phyloP scores from a whole-genome alignment of 2,888 invertebrate genomes.

The Synergus laeviventris region DNA sequence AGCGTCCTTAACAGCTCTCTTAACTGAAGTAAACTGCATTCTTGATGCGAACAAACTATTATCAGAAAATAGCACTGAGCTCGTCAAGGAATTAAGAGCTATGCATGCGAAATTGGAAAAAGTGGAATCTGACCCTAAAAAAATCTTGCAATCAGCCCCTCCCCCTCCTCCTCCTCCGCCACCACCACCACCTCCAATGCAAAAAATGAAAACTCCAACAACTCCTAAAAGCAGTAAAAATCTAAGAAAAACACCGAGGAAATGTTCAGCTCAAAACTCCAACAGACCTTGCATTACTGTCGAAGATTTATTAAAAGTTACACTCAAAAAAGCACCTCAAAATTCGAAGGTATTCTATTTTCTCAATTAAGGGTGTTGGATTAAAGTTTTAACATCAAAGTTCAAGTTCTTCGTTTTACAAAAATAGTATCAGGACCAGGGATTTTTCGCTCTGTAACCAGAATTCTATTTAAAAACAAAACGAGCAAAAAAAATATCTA shows the following conservation, averaged over 20 bases:
- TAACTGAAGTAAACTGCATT: conserved; percentile 58
- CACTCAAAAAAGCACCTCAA: conserved; percentile 69
- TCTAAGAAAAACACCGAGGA: conserved; percentile 59
- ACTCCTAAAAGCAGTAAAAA: conserved; percentile 38
- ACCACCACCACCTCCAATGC: conserved; percentile 50
- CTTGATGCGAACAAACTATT: conserved; percentile 57
- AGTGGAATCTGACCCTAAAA: conserved; percentile 43
- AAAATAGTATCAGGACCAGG: too few species aligned
- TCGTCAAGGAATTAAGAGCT: conserved; percentile 60
- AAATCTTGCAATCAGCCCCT: conserved; percentile 10
- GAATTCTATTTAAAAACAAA: too few species aligned
- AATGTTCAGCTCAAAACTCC: conserved; percentile 62
- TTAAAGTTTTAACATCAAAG: too few species aligned
- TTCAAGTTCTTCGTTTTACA: too few species aligned
- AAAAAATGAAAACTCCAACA: conserved; percentile 47
- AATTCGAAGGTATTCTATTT: conserved; percentile 59
- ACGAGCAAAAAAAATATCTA: too few species aligned
- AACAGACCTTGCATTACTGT: conserved; percentile 71
- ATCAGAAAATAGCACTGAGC: conserved; percentile 55
- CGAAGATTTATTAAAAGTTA: conserved; percentile 72
- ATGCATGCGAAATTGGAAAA: conserved; percentile 56
- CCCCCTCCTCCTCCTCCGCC: conserved; percentile 54
- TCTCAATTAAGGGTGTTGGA: not conserved
- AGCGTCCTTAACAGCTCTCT: conserved; percentile 54
- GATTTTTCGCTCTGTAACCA: too few species aligned